Evolutionary conservation across 1,140 invertebrate species (phyloP), one percentile per base, ranked within the genome.

Genomic region (Euura lappo): DNA sequence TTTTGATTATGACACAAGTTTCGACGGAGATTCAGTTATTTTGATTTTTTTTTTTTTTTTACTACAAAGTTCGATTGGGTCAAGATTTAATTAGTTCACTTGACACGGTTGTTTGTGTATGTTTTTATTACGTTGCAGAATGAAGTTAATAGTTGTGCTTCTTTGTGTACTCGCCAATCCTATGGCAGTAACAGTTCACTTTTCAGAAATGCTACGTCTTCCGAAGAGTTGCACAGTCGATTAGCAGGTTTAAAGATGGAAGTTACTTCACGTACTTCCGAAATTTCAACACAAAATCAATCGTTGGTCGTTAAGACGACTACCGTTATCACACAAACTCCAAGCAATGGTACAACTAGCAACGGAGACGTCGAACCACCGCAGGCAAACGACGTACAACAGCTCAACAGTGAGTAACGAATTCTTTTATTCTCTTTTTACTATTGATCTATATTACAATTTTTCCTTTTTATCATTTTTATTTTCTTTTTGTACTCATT

Each of bases 201-300:
- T 80, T 88, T 88, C 75, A 87, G 85, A 82, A 88, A 85, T 70
- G 83, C 85, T 3, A 82, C 85, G 45, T 87, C 86, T 65, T 87
- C 85, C 43, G 86, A 88, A 76, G 86, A 88, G 65, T 80, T 88
- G n/a, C 83, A 88, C 68, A 86, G 76, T 74, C 77, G 86, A 72
- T 76, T 88, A 65, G 85, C 86, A 45, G 86, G 87, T 44, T 76
- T 88, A n/a, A 88, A 88, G 73, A 88, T 88, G 87, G 87, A 88
- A 77, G 85, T 88, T 7, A 87, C 87, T 10, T 87, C 87, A 1
- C 80, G 85, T 74, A 87, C 86, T 45, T 87, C 85, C 2, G 86
- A 87, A 75, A 85, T 86, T 72, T 84, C 86, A 0, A 86, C 86
- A 4, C 86, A 87, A 74, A 87, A 88, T 78, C 86, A 87, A 64